These are phyloP conservation scores for Lepidurus arcticus DNA, from an alignment of 1,140 invertebrate genomes.

Conservation along the genomic window DNA sequence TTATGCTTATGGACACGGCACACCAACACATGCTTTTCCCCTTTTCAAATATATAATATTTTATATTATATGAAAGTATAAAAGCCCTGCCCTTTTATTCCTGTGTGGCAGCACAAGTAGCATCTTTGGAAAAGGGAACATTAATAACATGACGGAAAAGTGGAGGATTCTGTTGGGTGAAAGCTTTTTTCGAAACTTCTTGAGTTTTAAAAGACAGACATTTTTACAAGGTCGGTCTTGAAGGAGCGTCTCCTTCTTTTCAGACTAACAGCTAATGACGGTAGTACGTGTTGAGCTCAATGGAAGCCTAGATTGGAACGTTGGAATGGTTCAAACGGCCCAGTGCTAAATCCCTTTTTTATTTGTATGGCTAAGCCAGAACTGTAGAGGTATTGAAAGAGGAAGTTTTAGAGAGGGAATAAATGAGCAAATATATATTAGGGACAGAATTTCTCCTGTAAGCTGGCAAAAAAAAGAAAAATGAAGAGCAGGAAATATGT, in stretches of 20 bases:
- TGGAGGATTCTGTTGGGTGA: too few relatives aligned
- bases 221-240: background rate
- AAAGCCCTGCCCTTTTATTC: too few relatives aligned
- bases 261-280: constrained; percentile 2
- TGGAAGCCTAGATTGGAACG: background rate
- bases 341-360: background rate
- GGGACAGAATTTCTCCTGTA: background rate
- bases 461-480: background rate
- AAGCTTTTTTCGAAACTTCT: too few relatives aligned
- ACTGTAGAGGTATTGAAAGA: background rate
- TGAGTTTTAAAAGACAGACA: too few relatives aligned
- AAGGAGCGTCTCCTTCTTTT: background rate
- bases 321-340: background rate
- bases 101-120: too few relatives aligned
- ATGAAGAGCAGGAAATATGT: background rate
- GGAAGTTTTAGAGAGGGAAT: constrained; percentile 5
- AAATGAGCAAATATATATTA: constrained; percentile 13
- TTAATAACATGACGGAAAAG: too few relatives aligned
- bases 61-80: background rate
- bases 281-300: constrained; percentile 13
- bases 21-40: background rate
- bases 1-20: background rate
- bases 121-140: too few relatives aligned
- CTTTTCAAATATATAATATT: background rate
- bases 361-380: background rate